Percentiles rank a stretch among this genome's conserved stretches.
Conservation (phyloP, 2,888 invertebrate species). For the Chesias legatella region DNA sequence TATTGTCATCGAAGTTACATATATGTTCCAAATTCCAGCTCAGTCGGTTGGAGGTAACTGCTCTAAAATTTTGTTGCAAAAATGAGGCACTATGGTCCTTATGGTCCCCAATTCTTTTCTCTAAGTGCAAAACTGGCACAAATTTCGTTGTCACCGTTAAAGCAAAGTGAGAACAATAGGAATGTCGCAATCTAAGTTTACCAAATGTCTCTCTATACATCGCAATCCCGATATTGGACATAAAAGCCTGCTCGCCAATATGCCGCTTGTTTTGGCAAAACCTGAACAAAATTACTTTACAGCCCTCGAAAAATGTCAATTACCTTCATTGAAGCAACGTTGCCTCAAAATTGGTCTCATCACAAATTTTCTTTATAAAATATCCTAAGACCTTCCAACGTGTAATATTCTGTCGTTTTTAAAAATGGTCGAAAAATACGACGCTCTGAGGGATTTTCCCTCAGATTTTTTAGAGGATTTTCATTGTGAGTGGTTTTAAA, state of each 20-base stretch:
- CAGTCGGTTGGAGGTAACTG: too few relatives aligned
- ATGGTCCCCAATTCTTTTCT: too few relatives aligned
- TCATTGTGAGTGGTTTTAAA: conserved; percentile 47
- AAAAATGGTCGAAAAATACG: conserved; percentile 50
- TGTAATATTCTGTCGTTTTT: conserved; percentile 45
- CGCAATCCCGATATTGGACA: conserved; percentile 13
- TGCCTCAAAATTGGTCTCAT: conserved; percentile 40
- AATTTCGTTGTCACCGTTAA: too few relatives aligned
- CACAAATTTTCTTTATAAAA: conserved; percentile 35
- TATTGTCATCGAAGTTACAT: too few relatives aligned
- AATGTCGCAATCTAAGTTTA: conserved; percentile 4
- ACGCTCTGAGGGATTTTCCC: conserved; percentile 33
- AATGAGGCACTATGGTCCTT: too few relatives aligned
- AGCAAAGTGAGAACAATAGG: too few relatives aligned
- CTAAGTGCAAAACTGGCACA: too few relatives aligned
- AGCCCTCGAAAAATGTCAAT: conserved; percentile 24
- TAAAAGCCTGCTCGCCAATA: conserved; percentile 15
- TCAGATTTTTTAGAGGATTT: conserved; percentile 46
- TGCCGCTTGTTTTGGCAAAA: conserved; percentile 12
- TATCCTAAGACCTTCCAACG: conserved; percentile 35
- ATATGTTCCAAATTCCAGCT: too few relatives aligned
- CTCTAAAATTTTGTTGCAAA: too few relatives aligned
- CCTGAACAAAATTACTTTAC: conserved; percentile 20
- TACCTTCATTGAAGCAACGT: conserved; percentile 33
- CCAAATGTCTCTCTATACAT: conserved; percentile 13